These are phyloP conservation scores for Semaprochilodus insignis DNA, from an alignment of 2,797 vertebrate species.

Conservation along the genomic window DNA sequence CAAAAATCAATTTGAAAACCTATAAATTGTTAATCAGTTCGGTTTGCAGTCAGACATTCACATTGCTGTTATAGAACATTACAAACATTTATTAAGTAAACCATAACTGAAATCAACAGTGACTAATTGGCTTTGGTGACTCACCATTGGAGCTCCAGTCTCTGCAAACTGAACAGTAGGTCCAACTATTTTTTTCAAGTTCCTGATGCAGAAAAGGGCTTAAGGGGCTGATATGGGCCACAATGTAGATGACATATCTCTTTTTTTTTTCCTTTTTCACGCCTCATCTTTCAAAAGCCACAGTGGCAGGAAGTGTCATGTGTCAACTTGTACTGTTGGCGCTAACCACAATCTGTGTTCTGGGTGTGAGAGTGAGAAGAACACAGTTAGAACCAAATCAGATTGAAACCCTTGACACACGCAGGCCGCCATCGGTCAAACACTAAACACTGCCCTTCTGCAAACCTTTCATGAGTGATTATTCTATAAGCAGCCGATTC, in stretches of 20 bases:
- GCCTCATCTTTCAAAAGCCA: slow-evolving; percentile 16
- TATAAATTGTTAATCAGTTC: too few relatives aligned
- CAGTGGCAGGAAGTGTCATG: slow-evolving; percentile 38
- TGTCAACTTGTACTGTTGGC: slow-evolving; percentile 17
- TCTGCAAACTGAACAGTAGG: background rate
- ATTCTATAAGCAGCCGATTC: background rate
- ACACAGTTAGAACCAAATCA: slow-evolving; percentile 11
- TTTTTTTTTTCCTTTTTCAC: slow-evolving; percentile 27
- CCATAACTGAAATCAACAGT: background rate
- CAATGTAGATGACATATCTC: background rate
- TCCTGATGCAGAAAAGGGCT: background rate
- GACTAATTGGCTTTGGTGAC: background rate
- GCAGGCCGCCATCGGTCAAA: slow-evolving; percentile 10
- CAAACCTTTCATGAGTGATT: background rate
- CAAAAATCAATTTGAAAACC: too few relatives aligned
- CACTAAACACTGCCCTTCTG: slow-evolving; percentile 5
- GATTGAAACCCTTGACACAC: slow-evolving; percentile 4
- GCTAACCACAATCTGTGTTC: slow-evolving; percentile 27
- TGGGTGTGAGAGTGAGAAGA: slow-evolving; percentile 11
- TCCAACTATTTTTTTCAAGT: background rate
- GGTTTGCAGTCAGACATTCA: too few relatives aligned
- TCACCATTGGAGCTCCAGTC: background rate
- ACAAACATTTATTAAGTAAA: background rate
- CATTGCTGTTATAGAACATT: too few relatives aligned
- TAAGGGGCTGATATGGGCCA: background rate